These are phyloP conservation scores for Campylomormyrus tamandua DNA, from an alignment of 2,113 vertebrate genomes.

Conservation along the genomic window DNA sequence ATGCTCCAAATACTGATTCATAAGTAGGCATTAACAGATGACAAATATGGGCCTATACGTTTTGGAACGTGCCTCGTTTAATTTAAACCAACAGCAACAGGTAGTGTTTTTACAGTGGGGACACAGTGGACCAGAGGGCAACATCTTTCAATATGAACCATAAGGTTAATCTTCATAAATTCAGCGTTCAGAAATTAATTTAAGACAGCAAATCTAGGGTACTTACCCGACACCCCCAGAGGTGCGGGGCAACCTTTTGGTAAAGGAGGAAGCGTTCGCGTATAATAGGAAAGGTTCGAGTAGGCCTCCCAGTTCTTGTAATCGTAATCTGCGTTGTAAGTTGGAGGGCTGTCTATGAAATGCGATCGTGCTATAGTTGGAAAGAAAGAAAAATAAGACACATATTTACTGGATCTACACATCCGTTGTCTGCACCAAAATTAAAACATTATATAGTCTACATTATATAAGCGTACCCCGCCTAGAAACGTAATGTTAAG, in stretches of 20 bases:
- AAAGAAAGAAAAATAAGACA: neutral
- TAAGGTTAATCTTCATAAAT: neutral
- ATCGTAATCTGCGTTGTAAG: slow-evolving; percentile 74
- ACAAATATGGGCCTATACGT: neutral
- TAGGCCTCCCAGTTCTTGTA: slow-evolving; percentile 95
- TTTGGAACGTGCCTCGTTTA: neutral
- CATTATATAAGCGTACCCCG: neutral
- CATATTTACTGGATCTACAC: neutral
- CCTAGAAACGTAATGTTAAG: neutral
- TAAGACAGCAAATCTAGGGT: neutral
- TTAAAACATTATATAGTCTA: neutral
- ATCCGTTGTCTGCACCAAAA: neutral
- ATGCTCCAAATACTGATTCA: neutral
- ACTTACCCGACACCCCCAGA: slow-evolving; percentile 85
- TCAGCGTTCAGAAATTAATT: neutral
- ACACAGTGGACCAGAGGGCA: neutral
- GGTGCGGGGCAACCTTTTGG: slow-evolving; percentile 82
- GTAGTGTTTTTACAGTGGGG: slow-evolving; percentile 1
- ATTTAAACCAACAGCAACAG: neutral
- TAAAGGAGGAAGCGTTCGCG: slow-evolving; percentile 81
- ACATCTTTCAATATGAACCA: neutral
- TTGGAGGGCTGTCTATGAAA: slow-evolving; percentile 88
- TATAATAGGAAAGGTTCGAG: slow-evolving; percentile 89
- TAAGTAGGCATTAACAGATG: neutral
- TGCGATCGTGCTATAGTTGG: slow-evolving; percentile 75